Percentiles rank a stretch among this genome's conserved stretches.
These are phyloP conservation scores for Microcaecilia unicolor DNA, from an alignment of 2,797 vertebrate genomes.

Conservation along the genomic window DNA sequence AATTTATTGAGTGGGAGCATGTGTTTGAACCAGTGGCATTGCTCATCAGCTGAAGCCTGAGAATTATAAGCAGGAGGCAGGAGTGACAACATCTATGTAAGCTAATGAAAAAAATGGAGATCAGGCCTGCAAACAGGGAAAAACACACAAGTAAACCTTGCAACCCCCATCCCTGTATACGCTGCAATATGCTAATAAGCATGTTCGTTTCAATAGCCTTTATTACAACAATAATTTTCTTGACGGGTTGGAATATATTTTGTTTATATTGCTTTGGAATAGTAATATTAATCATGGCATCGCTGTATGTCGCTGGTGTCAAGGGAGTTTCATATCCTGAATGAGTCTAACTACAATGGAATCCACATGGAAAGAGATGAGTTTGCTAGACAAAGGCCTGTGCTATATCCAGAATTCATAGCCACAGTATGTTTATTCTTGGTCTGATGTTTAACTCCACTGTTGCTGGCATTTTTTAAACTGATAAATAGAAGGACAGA, in stretches of 20 bases:
- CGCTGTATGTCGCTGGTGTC: constrained; percentile 3
- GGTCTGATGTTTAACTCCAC: no score
- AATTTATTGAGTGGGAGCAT: constrained; percentile 6
- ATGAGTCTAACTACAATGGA: background rate
- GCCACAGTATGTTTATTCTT: no score
- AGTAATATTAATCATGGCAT: constrained; percentile 24
- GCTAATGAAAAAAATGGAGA: constrained; percentile 35
- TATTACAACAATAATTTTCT: constrained; percentile 33
- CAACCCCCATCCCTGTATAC: constrained; percentile 19
- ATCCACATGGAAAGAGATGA: background rate
- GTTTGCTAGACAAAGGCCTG: no score
- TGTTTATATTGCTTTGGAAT: constrained; percentile 24
- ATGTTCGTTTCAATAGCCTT: constrained; percentile 29
- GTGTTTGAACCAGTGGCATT: constrained; percentile 20
- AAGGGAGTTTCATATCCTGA: constrained; percentile 14
- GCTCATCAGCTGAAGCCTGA: constrained; percentile 35
- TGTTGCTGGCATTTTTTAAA: no score
- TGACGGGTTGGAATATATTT: background rate
- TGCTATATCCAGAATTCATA: no score
- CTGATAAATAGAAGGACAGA: no score
- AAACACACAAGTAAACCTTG: background rate
- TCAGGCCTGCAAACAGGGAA: constrained; percentile 2
- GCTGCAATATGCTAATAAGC: constrained; percentile 33
- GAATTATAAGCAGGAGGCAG: constrained; percentile 38
- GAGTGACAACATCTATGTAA: constrained; percentile 25